Conservation (phyloP, 2,888 invertebrate species). For the Agrotis exclamationis region DNA sequence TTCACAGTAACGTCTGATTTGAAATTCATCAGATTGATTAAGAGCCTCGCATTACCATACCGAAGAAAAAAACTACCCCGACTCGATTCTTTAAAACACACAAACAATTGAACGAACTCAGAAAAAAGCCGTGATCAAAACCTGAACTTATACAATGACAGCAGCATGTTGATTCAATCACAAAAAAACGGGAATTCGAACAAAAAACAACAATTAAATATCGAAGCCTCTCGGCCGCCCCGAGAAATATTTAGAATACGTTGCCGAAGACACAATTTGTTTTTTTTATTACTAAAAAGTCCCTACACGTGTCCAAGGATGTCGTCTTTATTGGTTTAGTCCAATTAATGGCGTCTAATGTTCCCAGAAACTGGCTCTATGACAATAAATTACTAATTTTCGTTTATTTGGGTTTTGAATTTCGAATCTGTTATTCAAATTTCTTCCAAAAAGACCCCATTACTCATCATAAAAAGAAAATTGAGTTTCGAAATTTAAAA, state of each 20-base stretch:
- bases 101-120: constrained; percentile 85
- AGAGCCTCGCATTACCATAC: constrained; percentile 83
- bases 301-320: constrained; percentile 85
- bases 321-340: constrained; percentile 90
- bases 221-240: constrained; percentile 77
- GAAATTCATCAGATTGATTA: constrained; percentile 86
- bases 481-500: constrained; percentile 41
- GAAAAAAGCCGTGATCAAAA: constrained; percentile 86
- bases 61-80: constrained; percentile 73
- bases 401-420: constrained; percentile 72
- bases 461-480: constrained; percentile 55
- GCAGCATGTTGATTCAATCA: constrained; percentile 90
- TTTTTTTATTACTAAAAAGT: constrained; percentile 75
- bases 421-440: constrained; percentile 66
- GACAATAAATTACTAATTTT: constrained; percentile 84
- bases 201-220: constrained; percentile 91
- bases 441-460: constrained; percentile 47
- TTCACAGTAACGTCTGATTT: constrained; percentile 72
- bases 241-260: constrained; percentile 90
- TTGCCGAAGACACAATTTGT: constrained; percentile 67
- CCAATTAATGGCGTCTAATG: constrained; percentile 88
- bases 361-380: constrained; percentile 79
- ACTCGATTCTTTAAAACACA: constrained; percentile 86
- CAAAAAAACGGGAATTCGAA: constrained; percentile 89
- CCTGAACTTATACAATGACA: constrained; percentile 90